Evolutionary conservation across 2,797 vertebrate species (phyloP), one percentile per base, ranked within the genome.

Genomic region (Hipposideros larvatus): DNA sequence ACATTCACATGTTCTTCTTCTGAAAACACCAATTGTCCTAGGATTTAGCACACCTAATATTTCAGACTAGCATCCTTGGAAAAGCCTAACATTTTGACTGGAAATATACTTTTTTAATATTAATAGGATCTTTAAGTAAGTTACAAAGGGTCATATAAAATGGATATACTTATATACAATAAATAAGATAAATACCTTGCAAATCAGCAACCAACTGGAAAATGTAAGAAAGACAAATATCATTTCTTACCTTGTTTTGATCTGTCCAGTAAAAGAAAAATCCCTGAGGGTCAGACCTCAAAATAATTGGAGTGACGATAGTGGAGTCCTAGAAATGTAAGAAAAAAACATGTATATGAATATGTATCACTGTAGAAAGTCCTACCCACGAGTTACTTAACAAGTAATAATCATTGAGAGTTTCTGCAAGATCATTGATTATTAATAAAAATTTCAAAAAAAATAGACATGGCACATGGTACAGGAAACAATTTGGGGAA

Each of bases 231-330:
- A 46, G 1, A 71, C 6, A 3, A 70, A 90, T 59, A 1, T 88
- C 63, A 87, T 43, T 46, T 97, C 97, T 98, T 99, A 99, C 99
- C 98, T 99, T 99, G 94, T 99, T 99, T 97, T 99, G 99, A 97
- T 99, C 99, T 68, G 98, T 98, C 99, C 99, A 99, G 96, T 99
- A 99, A 87, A 99, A 98, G 98, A 99, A 99, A 98, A 99, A 99
- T 98, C 99, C 99, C 94, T 99, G 98, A 89, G 99, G 98, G 96
- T 99, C 99, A 93, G 99, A 99, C 98, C 98, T 98, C 89, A 99
- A 98, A 96, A 99, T 98, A 97, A 99, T 98, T 51, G 98, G 98
- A 97, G 98, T 98, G 95, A 99, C 99, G 95, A 98, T 97, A 86
- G 98, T 98, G 16, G 99, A 99, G 95, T 99, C 99, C 99, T 99